Conservation (phyloP, 2,113 vertebrate genomes). For the Onychorhynchus coronatus region DNA sequence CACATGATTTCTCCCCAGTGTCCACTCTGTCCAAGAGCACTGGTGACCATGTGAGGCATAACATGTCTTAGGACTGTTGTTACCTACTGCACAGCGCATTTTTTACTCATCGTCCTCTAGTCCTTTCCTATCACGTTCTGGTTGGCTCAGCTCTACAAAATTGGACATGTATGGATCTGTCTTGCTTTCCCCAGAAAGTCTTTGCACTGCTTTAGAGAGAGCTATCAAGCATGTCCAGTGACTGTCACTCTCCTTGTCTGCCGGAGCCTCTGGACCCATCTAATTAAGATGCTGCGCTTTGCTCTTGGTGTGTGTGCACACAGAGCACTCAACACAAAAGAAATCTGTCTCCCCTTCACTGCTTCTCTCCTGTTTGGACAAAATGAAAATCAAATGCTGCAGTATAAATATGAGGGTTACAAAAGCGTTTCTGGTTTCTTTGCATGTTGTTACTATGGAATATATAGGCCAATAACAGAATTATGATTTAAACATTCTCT, state of each 20-base stretch:
- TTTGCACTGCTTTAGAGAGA: slow-evolving; percentile 6
- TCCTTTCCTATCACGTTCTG: neutral
- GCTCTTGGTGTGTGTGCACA: slow-evolving; percentile 21
- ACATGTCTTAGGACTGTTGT: neutral
- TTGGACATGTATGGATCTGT: slow-evolving; percentile 27
- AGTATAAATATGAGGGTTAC: neutral
- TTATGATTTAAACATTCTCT: slow-evolving; percentile 36
- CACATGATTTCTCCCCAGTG: fast-evolving
- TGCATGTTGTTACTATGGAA: neutral
- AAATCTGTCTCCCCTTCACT: slow-evolving; percentile 47
- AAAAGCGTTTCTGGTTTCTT: neutral
- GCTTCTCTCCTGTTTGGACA: slow-evolving; percentile 38
- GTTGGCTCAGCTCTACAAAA: neutral
- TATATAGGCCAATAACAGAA: neutral
- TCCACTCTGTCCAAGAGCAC: neutral
- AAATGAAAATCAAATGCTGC: slow-evolving; percentile 49
- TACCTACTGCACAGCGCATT: neutral
- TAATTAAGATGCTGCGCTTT: slow-evolving; percentile 57
- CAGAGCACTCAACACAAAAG: slow-evolving; percentile 30
- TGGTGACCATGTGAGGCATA: neutral
- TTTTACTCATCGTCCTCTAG: neutral
- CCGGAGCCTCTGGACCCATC: slow-evolving; percentile 36
- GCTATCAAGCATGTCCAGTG: slow-evolving; percentile 56
- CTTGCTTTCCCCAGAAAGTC: slow-evolving; percentile 12
- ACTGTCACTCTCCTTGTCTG: slow-evolving; percentile 39